Evolutionary conservation across 2,113 vertebrate species (phyloP).

Genomic region (Eubucco bourcierii): DNA sequence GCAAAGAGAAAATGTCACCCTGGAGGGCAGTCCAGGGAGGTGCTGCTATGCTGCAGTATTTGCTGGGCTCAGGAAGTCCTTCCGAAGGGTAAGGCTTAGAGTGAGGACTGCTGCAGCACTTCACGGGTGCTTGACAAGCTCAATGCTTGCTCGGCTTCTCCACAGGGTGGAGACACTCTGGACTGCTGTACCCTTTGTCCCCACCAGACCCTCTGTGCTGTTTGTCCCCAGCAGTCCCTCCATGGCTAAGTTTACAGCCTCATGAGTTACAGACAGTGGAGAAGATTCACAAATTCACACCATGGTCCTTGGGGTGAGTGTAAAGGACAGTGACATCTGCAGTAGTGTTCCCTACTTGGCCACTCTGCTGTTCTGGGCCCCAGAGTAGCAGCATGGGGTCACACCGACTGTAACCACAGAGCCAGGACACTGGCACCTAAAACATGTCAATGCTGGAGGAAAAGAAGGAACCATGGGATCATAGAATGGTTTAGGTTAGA

Average conservation of each 20-base stretch:
- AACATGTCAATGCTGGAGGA: neutral
- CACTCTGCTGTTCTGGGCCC: neutral
- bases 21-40: neutral
- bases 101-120: fast-evolving
- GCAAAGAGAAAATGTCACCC: neutral
- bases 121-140: neutral
- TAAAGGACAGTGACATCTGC: neutral
- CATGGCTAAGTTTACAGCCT: neutral
- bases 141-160: neutral
- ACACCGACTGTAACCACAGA: neutral
- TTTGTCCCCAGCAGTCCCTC: fast-evolving
- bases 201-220: neutral
- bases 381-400: neutral
- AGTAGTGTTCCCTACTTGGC: neutral
- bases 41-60: fast-evolving
- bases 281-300: neutral
- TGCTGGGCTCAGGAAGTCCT: neutral
- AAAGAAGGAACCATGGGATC: neutral
- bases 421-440: neutral
- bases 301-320: fast-evolving
- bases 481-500: too few species aligned
- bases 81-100: neutral
- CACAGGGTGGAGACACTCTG: neutral
- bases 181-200: neutral
- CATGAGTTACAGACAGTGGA: neutral